A percentile compares a stretch with the other conserved stretches of the same genome.
These are phyloP conservation scores for Drosophila simulans DNA, from an alignment of 1,140 invertebrate species.

Conservation along the genomic window DNA sequence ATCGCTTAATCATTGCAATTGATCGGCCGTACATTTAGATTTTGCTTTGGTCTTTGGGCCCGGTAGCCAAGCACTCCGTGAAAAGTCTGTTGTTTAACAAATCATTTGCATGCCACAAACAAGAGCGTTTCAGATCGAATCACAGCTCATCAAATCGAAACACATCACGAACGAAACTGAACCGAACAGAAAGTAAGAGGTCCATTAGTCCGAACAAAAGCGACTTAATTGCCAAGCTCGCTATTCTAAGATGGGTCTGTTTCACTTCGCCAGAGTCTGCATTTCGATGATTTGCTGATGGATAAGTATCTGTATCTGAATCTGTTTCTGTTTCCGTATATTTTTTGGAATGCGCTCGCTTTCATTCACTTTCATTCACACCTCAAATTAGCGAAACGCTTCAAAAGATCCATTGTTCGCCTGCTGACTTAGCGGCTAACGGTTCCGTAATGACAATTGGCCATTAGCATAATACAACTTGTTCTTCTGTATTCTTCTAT, in stretches of 20 bases:
- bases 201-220: slow-evolving; percentile 77
- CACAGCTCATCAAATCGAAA: slow-evolving; percentile 48
- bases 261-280: slow-evolving; percentile 22
- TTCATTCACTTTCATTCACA: slow-evolving; percentile 77
- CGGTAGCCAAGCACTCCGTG: slow-evolving; percentile 35
- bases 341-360: slow-evolving; percentile 38
- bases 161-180: slow-evolving; percentile 27
- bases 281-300: slow-evolving; percentile 31
- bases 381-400: slow-evolving; percentile 62
- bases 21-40: neutral
- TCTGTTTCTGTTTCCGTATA: neutral
- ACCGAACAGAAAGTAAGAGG: slow-evolving; percentile 71
- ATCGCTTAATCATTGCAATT: slow-evolving; percentile 38
- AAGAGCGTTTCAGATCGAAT: slow-evolving; percentile 44
- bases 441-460: slow-evolving; percentile 55
- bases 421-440: slow-evolving; percentile 49
- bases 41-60: slow-evolving; percentile 8
- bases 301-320: slow-evolving; percentile 50
- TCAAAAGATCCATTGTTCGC: slow-evolving; percentile 58
- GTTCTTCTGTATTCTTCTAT: slow-evolving; percentile 7
- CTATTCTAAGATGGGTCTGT: slow-evolving; percentile 55
- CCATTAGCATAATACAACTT: slow-evolving; percentile 50
- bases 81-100: slow-evolving; percentile 49
- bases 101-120: slow-evolving; percentile 62
- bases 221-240: slow-evolving; percentile 69